Evolutionary conservation across 1,140 invertebrate species (phyloP).

Genomic region (Anoplophora glabripennis): DNA sequence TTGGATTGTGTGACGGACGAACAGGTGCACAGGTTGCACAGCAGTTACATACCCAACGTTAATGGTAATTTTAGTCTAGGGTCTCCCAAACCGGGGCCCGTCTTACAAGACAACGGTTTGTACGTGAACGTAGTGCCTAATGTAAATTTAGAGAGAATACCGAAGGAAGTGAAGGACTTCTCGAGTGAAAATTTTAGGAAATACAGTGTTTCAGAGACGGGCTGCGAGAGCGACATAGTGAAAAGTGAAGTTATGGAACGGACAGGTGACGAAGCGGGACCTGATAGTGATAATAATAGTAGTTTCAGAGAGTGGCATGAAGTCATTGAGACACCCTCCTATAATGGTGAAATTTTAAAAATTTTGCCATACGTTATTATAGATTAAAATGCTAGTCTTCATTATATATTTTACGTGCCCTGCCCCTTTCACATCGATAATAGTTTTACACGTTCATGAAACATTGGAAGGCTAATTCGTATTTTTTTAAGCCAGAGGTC

Average conservation of each 20-base stretch:
- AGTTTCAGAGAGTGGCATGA: slow-evolving; percentile 81
- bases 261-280: slow-evolving; percentile 9
- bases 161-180: slow-evolving; percentile 36
- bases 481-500: neutral
- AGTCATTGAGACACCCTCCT: slow-evolving; percentile 65
- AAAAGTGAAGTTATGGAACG: neutral
- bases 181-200: slow-evolving; percentile 44
- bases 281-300: slow-evolving; percentile 23
- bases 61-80: slow-evolving; percentile 43
- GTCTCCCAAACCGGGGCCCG: slow-evolving; percentile 14
- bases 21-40: slow-evolving; percentile 33
- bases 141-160: slow-evolving; percentile 42
- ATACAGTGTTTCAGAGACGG: slow-evolving; percentile 46
- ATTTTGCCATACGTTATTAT: slow-evolving; percentile 92
- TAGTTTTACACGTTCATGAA: no score
- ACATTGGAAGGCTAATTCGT: no score
- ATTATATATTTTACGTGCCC: slow-evolving; percentile 8
- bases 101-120: slow-evolving; percentile 30
- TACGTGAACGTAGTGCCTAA: slow-evolving; percentile 49
- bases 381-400: slow-evolving; percentile 57
- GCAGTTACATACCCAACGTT: slow-evolving; percentile 32
- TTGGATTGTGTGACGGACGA: slow-evolving; percentile 27
- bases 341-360: slow-evolving; percentile 69
- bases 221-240: neutral
- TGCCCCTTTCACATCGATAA: neutral